Base-by-base conservation (phyloP, 2,113 vertebrate species). In the Gadus macrocephalus region DNA sequence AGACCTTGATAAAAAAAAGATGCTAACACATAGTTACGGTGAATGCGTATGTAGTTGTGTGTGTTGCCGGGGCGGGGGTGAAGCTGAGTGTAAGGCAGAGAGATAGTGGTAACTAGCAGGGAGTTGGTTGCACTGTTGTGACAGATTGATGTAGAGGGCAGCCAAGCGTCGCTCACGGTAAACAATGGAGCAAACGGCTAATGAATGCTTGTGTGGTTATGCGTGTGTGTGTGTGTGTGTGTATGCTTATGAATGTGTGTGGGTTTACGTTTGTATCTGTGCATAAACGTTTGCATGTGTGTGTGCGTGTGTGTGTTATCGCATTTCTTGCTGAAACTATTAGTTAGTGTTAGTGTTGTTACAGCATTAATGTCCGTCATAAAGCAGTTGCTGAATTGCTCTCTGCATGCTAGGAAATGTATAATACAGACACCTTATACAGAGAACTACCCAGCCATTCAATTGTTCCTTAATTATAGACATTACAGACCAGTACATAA, bases 131-230 rank as follows among this genome's bases (percentile, higher is more conserved):
- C 66, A 68, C 68, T 69, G 74, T 64, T 76, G 80, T 66, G 55
- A 73, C 64, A 72, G 80, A 86, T 79, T 72, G 80, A 83, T 84
- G 80, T 73, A 68, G 79, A 75, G 83, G 75, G 69, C 80, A 83
- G 71, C 11, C 9, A 68, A 69, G 70, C 76, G 66, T 81, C 58
- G 2, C 65, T 65, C 56, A 68, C 59, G 64, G 72, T 83, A 87
- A 87, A 89, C 74, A 85, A 71, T 77, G 76, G 76, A 68, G 66
- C 75, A 68, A 73, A 60, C 49, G 69, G 70, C 73, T 85, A 79
- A 82, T 82, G 82, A 85, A 80, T 55, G 65, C 58, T 38, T 74
- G 65, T 14, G 25, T 49, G 59, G 66, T 19, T 42, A 27, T 2
- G 58, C 15, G 19, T 17, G 19, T n/a, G 31, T 38, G 25, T 49